Percentiles rank a stretch among this genome's conserved stretches.
Evolutionary conservation across 2,797 vertebrate species (phyloP).

Genomic region (Pelobates cultripes): DNA sequence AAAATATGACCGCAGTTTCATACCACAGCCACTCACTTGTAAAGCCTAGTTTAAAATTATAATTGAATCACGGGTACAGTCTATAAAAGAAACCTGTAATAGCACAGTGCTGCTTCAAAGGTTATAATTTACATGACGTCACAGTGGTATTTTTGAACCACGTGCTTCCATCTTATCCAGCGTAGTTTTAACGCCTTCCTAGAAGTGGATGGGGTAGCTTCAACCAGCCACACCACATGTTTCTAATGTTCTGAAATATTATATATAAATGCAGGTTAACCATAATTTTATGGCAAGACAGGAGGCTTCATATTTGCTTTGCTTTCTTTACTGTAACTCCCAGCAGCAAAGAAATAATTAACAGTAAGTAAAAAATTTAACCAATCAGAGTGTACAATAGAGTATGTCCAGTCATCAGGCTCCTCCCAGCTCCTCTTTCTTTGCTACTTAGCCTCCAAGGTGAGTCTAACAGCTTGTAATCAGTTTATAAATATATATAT

Average conservation of each 20-base stretch:
- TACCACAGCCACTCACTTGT: neutral
- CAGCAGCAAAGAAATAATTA: no score
- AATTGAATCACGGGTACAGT: constrained; percentile 26
- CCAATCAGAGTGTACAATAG: no score
- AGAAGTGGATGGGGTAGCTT: constrained; percentile 15
- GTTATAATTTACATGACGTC: constrained; percentile 37
- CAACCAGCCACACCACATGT: neutral
- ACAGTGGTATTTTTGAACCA: constrained; percentile 24
- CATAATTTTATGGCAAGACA: no score
- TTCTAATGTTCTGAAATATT: neutral
- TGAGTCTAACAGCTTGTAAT: no score
- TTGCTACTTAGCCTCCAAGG: no score
- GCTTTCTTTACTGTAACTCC: no score
- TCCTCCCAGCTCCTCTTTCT: no score
- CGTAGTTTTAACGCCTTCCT: neutral
- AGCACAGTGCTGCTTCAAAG: constrained; percentile 19
- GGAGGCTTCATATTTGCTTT: no score
- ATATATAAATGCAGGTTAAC: neutral
- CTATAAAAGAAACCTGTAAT: constrained; percentile 46
- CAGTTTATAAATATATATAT: no score
- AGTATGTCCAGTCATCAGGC: no score
- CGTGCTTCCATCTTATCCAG: constrained; percentile 13
- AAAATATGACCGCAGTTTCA: constrained; percentile 23
- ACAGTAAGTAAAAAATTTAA: no score
- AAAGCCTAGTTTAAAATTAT: constrained; percentile 6